These are phyloP conservation scores for Drosophila kurseongensis DNA, from an alignment of 1,140 invertebrate species.

Conservation along the genomic window DNA sequence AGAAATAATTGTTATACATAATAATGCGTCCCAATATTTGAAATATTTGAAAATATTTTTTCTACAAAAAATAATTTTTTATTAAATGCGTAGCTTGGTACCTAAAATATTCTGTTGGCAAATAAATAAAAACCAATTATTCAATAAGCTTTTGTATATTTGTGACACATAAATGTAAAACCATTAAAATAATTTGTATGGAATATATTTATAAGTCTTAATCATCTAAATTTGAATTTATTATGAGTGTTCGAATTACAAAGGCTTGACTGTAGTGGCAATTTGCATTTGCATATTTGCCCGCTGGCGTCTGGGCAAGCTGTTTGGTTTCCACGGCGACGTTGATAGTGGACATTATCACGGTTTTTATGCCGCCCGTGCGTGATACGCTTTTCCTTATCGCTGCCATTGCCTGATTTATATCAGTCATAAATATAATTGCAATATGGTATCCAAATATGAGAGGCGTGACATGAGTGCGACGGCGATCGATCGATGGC, in stretches of 20 bases:
- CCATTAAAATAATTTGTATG: no score
- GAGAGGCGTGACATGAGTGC: slow-evolving; percentile 35
- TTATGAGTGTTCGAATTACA: not conserved
- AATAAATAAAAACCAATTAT: no score
- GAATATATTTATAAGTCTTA: no score
- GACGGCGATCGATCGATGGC: slow-evolving; percentile 12
- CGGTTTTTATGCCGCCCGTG: slow-evolving; percentile 48
- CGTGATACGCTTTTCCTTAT: slow-evolving; percentile 63
- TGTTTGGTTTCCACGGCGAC: slow-evolving; percentile 25
- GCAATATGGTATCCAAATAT: slow-evolving; percentile 45
- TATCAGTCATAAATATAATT: slow-evolving; percentile 43
- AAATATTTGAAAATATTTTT: no score
- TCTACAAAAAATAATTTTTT: no score
- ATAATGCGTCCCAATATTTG: no score
- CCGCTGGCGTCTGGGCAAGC: slow-evolving; percentile 16
- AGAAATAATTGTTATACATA: no score
- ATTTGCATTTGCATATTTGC: slow-evolving; percentile 36
- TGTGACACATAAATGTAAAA: no score
- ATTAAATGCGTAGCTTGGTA: no score
- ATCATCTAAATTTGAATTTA: not conserved
- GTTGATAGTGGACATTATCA: slow-evolving; percentile 55
- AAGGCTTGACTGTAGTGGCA: slow-evolving; percentile 15
- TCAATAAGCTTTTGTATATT: no score
- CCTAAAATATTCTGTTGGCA: no score
- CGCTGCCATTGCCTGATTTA: slow-evolving; percentile 45